Evolutionary conservation across 1,140 invertebrate species (phyloP), one percentile per base, ranked within the genome.

Genomic region (Sycobia sp.): DNA sequence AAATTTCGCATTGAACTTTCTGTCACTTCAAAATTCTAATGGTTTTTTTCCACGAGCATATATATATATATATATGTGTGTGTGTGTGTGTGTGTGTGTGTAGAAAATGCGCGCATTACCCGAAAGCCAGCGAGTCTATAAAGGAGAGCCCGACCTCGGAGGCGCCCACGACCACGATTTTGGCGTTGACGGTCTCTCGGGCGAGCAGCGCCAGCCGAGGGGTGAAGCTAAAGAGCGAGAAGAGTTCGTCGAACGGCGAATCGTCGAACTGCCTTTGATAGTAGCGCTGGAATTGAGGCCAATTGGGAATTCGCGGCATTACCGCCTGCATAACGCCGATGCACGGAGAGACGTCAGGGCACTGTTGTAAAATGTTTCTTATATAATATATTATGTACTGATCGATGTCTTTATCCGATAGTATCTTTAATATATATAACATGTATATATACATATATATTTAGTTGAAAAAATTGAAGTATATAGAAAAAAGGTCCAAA

Each of bases 131-230:
- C 18, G 84, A 78, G 71, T 91, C 89, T 13, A 91, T 54, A 70
- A 91, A 90, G 4, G 88, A 78, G 2, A 91, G 74, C 1, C 86
- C 88, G 9, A 88, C 87, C 43, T 87, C 83, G 44, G 90, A 91
- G 13, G 87, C 88, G 1, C 91, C 91, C 0, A 92, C 85, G 7
- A 92, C 85, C 1, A 92, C 88, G 51, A 93, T 88, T 63, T 85
- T 85, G 9, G 82, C 74, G 60, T 88, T 88, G n/a, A 88, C 75
- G 36, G 79, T 74, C 0, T 79, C 69, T 62, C 79, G 83, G 1
- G 78, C 74, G 32, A 81, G 65, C 22, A 73, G 67, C 29, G 82
- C 80, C 0, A 83, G 75, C 4, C 80, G 77, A 0, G 80, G 67
- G 8, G 78, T 84, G 9, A 75, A 77, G n/a, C 80, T 54, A 51